Base-by-base conservation (phyloP, 2,888 invertebrate genomes). In the Selenia dentaria region DNA sequence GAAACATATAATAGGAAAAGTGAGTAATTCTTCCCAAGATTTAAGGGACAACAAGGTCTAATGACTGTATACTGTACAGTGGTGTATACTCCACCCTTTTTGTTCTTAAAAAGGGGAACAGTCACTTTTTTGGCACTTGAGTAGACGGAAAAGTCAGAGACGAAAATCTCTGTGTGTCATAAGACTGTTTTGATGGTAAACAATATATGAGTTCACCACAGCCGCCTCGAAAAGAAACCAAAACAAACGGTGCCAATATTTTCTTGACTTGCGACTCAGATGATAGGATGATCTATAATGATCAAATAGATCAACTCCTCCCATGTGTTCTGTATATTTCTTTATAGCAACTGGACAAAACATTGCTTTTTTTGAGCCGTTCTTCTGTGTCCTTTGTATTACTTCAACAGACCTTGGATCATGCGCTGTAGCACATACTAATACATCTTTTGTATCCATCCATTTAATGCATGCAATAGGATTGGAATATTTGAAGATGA, bases 291-390 rank as follows among this genome's bases (percentile, higher is more conserved):
- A n/a, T n/a, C n/a, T 36, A 45, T 47, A 10, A 51, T 6, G 13
- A 41, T 27, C 12, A 22, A 34, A 34, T 34, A 16, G 16, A 16
- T 16, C 16, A 5, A 16, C 16, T 16, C 16, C 16, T 16, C 16
- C 16, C 41, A 8, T 41, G 27, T 11, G 49, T 54, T 10, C 52
- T 51, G 29, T n/a, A n/a, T 55, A 51, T 25, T 32, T 6, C 46
- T 51, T 49, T 35, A 49, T 55, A 8, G 49, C 37, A 5, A 46
- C 45, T 0, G 36, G 42, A 32, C 8, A 20, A 40, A 10, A 16
- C 16, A 16, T 16, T 16, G 16, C 16, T 16, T 16, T 16, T 16
- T 16, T 16, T 16, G 16, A 16, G 16, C 16, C 16, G 16, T 16
- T 16, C 16, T 16, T 16, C 16, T 16, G 16, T 16, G 16, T 16